phyloP scores from a whole-genome alignment of 1,140 invertebrate species.

The Bemisia tabaci region DNA sequence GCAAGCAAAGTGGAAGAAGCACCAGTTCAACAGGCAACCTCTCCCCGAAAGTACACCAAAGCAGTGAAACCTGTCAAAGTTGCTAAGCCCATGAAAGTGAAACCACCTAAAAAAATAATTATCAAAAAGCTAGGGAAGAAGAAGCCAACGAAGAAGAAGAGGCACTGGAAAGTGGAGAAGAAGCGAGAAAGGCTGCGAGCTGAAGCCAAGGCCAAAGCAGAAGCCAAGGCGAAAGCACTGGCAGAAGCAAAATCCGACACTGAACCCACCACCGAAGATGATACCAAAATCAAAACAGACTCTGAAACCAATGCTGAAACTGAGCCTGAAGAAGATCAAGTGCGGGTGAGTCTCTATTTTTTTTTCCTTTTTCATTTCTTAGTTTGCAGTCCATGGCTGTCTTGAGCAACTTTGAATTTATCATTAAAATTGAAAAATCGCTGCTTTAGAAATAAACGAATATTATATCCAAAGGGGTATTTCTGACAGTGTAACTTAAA shows the following conservation, averaged over 20 bases:
- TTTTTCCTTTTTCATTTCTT: no score
- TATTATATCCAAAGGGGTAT: no score
- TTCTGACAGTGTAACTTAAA: no score
- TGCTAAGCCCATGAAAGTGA: not conserved
- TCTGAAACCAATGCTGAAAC: not conserved
- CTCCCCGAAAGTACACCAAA: no score
- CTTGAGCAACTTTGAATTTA: no score
- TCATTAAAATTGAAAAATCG: no score
- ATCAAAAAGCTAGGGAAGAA: not conserved
- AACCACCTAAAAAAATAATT: not conserved
- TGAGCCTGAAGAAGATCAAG: not conserved
- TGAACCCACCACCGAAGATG: not conserved
- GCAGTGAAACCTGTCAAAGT: no score
- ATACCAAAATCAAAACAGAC: not conserved
- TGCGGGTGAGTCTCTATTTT: not conserved
- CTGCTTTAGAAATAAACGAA: no score
- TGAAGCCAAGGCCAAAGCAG: not conserved
- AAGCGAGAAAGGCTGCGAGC: not conserved
- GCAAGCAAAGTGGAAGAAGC: no score
- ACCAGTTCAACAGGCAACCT: no score
- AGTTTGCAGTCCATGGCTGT: no score
- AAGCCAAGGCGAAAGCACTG: not conserved
- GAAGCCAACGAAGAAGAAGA: not conserved
- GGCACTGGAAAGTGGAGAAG: not conserved
- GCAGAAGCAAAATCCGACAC: not conserved